A percentile compares a stretch with the other conserved stretches of the same genome.
These are phyloP conservation scores for Penelope pileata DNA, from an alignment of 2,113 vertebrate genomes.

Conservation along the genomic window DNA sequence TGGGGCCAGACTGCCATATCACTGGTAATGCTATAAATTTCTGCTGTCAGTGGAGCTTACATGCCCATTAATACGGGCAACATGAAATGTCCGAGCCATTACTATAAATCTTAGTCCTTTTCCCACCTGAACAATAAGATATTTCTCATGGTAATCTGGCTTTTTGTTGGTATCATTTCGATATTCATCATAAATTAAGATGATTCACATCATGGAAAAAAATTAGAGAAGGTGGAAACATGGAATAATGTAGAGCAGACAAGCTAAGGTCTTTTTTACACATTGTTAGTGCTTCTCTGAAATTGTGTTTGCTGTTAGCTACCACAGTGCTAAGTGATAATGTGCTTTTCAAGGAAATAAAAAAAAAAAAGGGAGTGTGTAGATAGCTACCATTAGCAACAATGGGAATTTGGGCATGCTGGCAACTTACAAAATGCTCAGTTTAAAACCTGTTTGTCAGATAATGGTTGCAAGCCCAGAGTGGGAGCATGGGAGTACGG, in stretches of 20 bases:
- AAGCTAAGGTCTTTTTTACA: background rate
- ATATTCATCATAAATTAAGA: constrained; percentile 15
- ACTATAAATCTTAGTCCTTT: background rate
- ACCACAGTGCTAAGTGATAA: constrained; percentile 50
- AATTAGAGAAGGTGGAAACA: background rate
- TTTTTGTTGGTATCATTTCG: background rate
- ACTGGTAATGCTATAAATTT: background rate
- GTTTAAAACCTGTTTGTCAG: constrained; percentile 46
- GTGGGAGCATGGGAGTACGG: background rate
- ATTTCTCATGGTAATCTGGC: background rate
- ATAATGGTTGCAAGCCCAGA: background rate
- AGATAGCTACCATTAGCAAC: constrained; percentile 62
- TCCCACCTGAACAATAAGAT: background rate
- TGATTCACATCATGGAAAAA: background rate
- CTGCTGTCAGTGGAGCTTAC: background rate
- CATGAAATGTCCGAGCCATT: background rate
- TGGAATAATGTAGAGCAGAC: background rate
- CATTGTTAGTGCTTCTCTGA: background rate
- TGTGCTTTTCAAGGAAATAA: constrained; percentile 29
- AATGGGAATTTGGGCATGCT: constrained; percentile 49
- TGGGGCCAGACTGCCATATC: background rate
- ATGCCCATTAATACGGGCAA: background rate
- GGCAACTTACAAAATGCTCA: constrained; percentile 37
- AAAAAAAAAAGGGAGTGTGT: background rate
- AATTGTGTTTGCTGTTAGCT: constrained; percentile 21